Evolutionary conservation across 2,113 vertebrate species (phyloP).

Genomic region (Archocentrus centrarchus): DNA sequence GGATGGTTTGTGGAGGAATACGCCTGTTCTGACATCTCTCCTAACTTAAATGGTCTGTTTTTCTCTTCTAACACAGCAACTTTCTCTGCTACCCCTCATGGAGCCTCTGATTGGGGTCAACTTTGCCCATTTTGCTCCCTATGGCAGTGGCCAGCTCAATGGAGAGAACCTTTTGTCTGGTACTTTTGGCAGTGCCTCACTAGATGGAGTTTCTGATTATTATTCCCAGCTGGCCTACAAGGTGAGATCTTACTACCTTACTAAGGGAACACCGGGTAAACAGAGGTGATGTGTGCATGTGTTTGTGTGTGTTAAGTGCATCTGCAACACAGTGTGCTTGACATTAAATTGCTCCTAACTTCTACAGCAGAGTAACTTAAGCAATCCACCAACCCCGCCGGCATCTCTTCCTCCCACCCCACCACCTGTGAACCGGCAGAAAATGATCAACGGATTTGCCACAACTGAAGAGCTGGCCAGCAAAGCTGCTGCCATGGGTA

Average conservation of each 20-base stretch:
- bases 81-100: constrained; percentile 96
- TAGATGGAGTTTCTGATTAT: constrained; percentile 96
- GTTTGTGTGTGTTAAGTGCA: neutral
- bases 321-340: constrained; percentile 25
- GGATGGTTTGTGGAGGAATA: neutral
- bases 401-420: constrained; percentile 98
- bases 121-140: constrained; percentile 97
- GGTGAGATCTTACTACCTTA: constrained; percentile 56
- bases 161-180: constrained; percentile 94
- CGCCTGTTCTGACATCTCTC: neutral
- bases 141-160: constrained; percentile 92
- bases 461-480: constrained; percentile 95
- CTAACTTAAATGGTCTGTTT: neutral
- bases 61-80: constrained; percentile 82
- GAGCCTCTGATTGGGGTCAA: constrained; percentile 96
- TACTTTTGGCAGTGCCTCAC: constrained; percentile 93
- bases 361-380: constrained; percentile 96
- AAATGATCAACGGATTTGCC: constrained; percentile 96
- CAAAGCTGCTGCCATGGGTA: constrained; percentile 89
- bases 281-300: too few species aligned
- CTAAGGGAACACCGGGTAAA: neutral
- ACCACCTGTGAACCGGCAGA: constrained; percentile 93
- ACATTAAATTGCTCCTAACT: constrained; percentile 30
- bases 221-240: constrained; percentile 97
- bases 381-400: constrained; percentile 97